Evolutionary conservation across 2,797 vertebrate species (phyloP), one percentile per base, ranked within the genome.

Genomic region (Poeciliopsis turneri): DNA sequence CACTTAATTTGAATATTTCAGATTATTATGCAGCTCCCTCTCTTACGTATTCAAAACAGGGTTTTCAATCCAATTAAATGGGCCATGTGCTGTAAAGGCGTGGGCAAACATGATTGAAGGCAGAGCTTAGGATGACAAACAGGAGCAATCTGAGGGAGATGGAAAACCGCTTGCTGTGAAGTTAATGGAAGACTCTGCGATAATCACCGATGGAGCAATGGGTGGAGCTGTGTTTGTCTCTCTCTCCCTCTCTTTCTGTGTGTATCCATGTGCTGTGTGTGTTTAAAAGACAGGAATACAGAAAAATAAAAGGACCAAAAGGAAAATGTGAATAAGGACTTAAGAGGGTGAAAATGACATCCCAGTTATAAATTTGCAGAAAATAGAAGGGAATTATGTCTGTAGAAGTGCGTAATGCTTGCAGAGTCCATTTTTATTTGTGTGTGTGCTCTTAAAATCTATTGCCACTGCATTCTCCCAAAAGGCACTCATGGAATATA

Each of bases 111-210:
- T 88, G 93, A 92, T 92, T 88, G 91, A 94, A 95, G 90, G 90
- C 94, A 90, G 90, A 93, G 93, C 93, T 94, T 93, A 94, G 91
- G 90, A 93, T 92, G 93, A 95, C 94, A 95, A 95, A 95, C 93
- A 95, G 93, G 95, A 91, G 88, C 94, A 95, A 94, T 94, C 94
- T 91, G 89, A 90, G 86, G 82, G 82, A 93, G 90, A 91, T 91
- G 88, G 92, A 91, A 92, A 91, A 83, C 86, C 78, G 80, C 93
- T 92, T 85, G 89, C 91, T 93, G 93, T 76, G 92, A 95, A 94
- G 90, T 93, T 95, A 95, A 95, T 95, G 92, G 93, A 93, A 92
- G 93, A 90, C 90, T 89, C 82, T 91, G 91, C 88, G 92, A 92
- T 93, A 91, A 94, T 95, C 92, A 83, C 90, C 85, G 87, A 90